These are phyloP conservation scores for Sinhomidia bicolor DNA, from an alignment of 2,888 invertebrate genomes.

Conservation along the genomic window DNA sequence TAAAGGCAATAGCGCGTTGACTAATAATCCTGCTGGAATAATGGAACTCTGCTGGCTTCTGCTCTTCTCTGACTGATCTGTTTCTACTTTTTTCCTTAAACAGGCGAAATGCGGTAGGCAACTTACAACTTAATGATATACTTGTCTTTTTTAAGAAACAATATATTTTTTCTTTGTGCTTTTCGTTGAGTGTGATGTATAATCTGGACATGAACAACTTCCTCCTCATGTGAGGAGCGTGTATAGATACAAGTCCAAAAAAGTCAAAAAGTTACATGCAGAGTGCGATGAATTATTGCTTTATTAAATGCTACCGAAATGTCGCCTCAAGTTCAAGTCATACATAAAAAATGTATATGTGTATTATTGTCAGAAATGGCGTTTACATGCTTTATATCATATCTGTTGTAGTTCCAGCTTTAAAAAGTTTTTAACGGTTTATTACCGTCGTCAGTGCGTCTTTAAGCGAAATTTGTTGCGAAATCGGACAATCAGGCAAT, in stretches of 20 bases:
- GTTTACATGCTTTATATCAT: not conserved
- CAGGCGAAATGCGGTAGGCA: slow-evolving; percentile 73
- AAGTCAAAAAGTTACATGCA: not conserved
- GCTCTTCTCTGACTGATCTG: not conserved
- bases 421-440: not conserved
- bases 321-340: slow-evolving; percentile 26
- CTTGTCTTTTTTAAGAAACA: not conserved
- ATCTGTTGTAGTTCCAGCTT: no score
- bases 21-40: slow-evolving; percentile 45
- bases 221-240: slow-evolving; percentile 43
- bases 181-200: slow-evolving; percentile 43
- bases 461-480: slow-evolving; percentile 32
- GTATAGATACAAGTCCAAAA: not conserved
- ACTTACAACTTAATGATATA: slow-evolving; percentile 60
- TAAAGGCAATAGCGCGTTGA: slow-evolving; percentile 60
- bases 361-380: not conserved
- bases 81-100: not conserved
- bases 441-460: not conserved
- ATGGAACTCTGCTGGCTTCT: slow-evolving; percentile 44
- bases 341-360: not conserved
- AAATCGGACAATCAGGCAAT: slow-evolving; percentile 28
- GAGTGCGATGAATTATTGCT: slow-evolving; percentile 65
- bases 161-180: no score
- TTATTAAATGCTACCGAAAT: slow-evolving; percentile 62
- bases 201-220: slow-evolving; percentile 40